Conservation (phyloP, 2,113 vertebrate genomes). For the Corydoras sp. region DNA sequence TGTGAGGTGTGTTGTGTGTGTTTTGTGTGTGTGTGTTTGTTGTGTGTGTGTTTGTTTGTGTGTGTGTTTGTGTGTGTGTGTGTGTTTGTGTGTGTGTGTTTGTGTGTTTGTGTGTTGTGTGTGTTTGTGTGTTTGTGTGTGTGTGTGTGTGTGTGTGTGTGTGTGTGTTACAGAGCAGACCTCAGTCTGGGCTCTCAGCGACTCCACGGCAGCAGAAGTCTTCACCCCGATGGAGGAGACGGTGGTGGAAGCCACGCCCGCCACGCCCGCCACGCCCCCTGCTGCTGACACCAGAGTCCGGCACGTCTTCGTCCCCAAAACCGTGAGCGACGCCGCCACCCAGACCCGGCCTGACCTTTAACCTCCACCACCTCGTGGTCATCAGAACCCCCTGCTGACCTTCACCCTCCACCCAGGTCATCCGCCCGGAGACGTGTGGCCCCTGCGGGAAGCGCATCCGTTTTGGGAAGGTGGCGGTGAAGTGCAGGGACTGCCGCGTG, state of each 20-base stretch:
- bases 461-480: constrained; percentile 73
- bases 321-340: constrained; percentile 44
- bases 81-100: too few species aligned
- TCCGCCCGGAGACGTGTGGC: constrained; percentile 67
- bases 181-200: constrained; percentile 34
- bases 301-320: constrained; percentile 75
- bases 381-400: not conserved
- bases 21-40: too few species aligned
- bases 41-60: too few species aligned
- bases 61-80: too few species aligned
- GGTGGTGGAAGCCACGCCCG: not conserved
- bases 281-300: not conserved
- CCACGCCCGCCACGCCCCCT: not conserved
- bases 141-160: not conserved
- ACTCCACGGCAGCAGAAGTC: constrained; percentile 36
- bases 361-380: not conserved
- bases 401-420: constrained; percentile 62
- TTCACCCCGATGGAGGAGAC: constrained; percentile 27
- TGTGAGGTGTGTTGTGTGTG: too few species aligned
- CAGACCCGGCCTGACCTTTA: not conserved
- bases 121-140: not conserved
- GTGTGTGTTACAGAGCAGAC: constrained; percentile 55
- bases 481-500: constrained; percentile 69
- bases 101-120: too few species aligned
- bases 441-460: constrained; percentile 73